Evolutionary conservation across 2,797 vertebrate genomes (phyloP).

Genomic region (Anas bahamensis): DNA sequence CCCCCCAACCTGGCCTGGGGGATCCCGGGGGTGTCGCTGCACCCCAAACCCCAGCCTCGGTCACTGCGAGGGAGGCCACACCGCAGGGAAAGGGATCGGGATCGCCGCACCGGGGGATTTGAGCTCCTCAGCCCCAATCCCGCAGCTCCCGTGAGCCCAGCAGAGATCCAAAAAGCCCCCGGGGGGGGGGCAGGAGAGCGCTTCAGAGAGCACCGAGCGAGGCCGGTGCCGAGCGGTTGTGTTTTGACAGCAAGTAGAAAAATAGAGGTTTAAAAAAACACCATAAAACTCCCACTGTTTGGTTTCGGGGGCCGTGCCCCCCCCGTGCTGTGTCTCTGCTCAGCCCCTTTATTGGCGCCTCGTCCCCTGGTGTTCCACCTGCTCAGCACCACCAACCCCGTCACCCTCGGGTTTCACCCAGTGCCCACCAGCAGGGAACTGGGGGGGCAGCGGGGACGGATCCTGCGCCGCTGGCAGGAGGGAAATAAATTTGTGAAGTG

Average conservation of each 20-base stretch:
- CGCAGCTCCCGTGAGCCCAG: too few relatives aligned
- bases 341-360: accelerated
- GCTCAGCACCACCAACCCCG: background rate
- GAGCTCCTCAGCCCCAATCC: background rate
- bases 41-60: background rate
- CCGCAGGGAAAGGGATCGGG: too few relatives aligned
- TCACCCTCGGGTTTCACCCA: too few relatives aligned
- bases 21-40: accelerated
- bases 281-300: background rate
- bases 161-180: background rate
- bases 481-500: background rate
- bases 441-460: background rate
- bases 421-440: too few relatives aligned
- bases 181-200: background rate
- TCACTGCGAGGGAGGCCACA: background rate
- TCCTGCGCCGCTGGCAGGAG: accelerated
- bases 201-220: accelerated
- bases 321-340: accelerated
- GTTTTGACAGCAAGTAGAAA: background rate
- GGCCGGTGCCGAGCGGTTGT: accelerated
- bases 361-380: too few relatives aligned
- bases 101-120: background rate
- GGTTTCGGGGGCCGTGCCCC: background rate
- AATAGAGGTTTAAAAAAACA: background rate
- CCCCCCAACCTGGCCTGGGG: background rate